These are phyloP conservation scores for Coreoperca whiteheadi DNA, from an alignment of 2,113 vertebrate species.

Conservation along the genomic window DNA sequence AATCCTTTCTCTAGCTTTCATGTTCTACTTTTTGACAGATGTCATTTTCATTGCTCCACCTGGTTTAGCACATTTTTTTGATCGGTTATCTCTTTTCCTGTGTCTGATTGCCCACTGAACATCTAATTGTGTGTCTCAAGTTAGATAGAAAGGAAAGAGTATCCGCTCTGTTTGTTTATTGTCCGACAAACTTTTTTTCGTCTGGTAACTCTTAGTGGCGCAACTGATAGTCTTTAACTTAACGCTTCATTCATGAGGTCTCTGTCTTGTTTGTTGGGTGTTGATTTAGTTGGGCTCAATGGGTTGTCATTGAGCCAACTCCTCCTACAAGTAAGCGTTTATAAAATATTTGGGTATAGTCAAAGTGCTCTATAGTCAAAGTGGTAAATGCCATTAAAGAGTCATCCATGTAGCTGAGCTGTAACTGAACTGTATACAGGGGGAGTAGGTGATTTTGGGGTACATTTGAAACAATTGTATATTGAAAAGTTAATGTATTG, in stretches of 20 bases:
- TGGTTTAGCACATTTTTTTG: not conserved
- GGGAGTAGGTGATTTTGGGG: not conserved
- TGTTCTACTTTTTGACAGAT: conserved; percentile 4
- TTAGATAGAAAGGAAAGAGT: not conserved
- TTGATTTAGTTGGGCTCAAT: conserved; percentile 56
- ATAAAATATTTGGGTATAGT: conserved; percentile 68
- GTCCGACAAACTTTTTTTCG: not conserved
- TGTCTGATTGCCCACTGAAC: not conserved
- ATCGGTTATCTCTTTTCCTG: not conserved
- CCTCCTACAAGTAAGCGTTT: conserved; percentile 55
- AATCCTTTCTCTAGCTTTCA: not conserved
- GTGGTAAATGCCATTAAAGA: conserved; percentile 9
- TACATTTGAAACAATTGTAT: not conserved
- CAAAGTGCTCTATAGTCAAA: conserved; percentile 37
- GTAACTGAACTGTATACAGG: not conserved
- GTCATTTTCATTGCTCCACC: not conserved
- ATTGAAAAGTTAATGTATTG: not conserved
- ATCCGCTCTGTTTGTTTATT: not conserved
- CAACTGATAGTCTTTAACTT: conserved; percentile 7
- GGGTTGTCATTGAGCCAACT: conserved; percentile 40
- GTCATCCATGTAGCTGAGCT: conserved; percentile 5
- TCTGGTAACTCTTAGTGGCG: not conserved
- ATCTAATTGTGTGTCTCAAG: conserved; percentile 7
- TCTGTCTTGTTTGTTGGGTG: conserved; percentile 38
- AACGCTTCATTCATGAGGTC: conserved; percentile 8